Conservation (phyloP, 2,888 invertebrate genomes). For the Gerosis bhagava region DNA sequence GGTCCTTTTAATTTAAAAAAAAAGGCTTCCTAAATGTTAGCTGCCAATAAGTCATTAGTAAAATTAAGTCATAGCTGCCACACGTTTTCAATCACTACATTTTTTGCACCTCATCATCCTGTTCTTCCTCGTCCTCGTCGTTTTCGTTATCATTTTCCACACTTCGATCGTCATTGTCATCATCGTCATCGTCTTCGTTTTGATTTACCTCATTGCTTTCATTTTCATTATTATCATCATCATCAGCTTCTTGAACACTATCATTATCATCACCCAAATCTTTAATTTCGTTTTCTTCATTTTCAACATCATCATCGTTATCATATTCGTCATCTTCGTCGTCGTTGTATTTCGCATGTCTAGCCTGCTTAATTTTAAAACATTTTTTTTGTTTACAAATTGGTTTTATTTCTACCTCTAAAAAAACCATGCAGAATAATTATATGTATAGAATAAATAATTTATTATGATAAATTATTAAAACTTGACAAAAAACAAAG, state of each 20-base stretch:
- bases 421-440: conserved; percentile 6
- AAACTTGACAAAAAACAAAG: too few species aligned
- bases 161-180: conserved; percentile 39
- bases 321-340: conserved; percentile 42
- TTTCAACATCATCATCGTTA: conserved; percentile 40
- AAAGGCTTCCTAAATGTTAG: conserved; percentile 9
- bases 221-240: too few species aligned
- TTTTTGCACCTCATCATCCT: conserved; percentile 50
- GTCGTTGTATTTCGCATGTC: conserved; percentile 34
- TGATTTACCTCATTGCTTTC: conserved; percentile 32
- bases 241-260: conserved; percentile 38
- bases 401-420: neutral
- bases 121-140: conserved; percentile 47
- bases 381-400: neutral
- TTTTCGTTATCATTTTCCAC: conserved; percentile 49
- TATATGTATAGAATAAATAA: neutral
- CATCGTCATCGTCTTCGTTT: conserved; percentile 25
- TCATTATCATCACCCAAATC: conserved; percentile 35
- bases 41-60: conserved; percentile 15
- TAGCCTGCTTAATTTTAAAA: conserved; percentile 17
- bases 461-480: neutral
- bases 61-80: conserved; percentile 49
- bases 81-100: conserved; percentile 41
- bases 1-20: too few species aligned
- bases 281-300: conserved; percentile 41